These are phyloP conservation scores for Scrobipalpa costella DNA, from an alignment of 2,888 invertebrate genomes.

Conservation along the genomic window DNA sequence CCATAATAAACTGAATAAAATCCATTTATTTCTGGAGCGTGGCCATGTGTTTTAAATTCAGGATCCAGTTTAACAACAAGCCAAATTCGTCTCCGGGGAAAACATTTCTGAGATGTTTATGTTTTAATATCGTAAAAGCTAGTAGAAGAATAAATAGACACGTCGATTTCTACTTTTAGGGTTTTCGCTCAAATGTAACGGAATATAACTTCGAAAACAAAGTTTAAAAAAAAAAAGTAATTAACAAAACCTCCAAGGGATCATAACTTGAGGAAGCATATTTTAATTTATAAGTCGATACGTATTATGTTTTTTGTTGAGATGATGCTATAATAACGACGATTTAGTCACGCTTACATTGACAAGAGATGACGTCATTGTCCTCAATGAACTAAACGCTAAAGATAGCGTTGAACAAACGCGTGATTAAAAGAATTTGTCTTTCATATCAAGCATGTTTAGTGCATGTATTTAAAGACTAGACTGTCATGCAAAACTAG, in stretches of 20 bases:
- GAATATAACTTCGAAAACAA: too few species aligned
- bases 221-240: too few species aligned
- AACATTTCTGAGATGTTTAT: background rate
- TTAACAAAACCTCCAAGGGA: too few species aligned
- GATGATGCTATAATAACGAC: background rate
- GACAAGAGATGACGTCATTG: background rate
- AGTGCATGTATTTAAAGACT: background rate
- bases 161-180: background rate
- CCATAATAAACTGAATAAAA: constrained; percentile 7
- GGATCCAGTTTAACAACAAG: background rate
- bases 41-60: constrained; percentile 14
- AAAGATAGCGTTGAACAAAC: background rate
- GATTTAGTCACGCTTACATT: background rate
- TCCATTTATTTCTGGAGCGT: constrained; percentile 5
- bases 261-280: too few species aligned
- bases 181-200: too few species aligned
- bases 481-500: background rate
- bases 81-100: background rate
- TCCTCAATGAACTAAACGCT: constrained; percentile 4
- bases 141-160: background rate
- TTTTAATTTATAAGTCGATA: too few species aligned
- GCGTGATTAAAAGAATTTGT: background rate
- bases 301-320: background rate
- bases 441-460: background rate
- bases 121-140: too few species aligned